Percentiles rank a stretch among this genome's conserved stretches.
phyloP scores from a whole-genome alignment of 2,113 vertebrate species.

The Lagenorhynchus albirostris region DNA sequence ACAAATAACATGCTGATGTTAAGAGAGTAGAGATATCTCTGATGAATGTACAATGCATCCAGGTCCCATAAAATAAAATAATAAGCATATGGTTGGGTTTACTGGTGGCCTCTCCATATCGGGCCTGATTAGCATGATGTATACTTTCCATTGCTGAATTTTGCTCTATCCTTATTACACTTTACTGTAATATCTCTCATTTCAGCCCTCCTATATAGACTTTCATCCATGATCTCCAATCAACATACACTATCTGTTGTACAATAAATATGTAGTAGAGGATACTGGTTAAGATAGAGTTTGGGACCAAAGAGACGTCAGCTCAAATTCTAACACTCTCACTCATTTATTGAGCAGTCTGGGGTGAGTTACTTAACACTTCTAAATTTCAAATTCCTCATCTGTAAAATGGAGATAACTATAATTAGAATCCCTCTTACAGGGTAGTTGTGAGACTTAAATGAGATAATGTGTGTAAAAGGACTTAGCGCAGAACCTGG shows the following conservation, averaged over 20 bases:
- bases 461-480: background rate
- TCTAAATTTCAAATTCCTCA: background rate
- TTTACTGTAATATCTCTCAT: background rate
- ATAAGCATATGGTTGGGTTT: constrained; percentile 44
- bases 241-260: background rate
- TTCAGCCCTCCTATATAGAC: background rate
- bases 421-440: background rate
- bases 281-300: background rate
- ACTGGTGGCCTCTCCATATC: background rate
- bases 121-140: background rate
- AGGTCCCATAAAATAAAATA: constrained; percentile 41
- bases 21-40: constrained; percentile 52
- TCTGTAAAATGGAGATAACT: constrained; percentile 20
- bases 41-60: constrained; percentile 12
- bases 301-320: background rate
- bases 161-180: background rate
- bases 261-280: background rate
- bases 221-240: background rate
- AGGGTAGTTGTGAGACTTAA: background rate
- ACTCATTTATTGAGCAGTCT: background rate
- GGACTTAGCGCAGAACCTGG: background rate
- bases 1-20: constrained; percentile 59
- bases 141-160: background rate
- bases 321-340: background rate
- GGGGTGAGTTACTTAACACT: constrained; percentile 8